Percentiles rank a stretch among this genome's conserved stretches.
Conservation (phyloP, 2,797 vertebrate genomes). For the Gephyroberyx darwinii region DNA sequence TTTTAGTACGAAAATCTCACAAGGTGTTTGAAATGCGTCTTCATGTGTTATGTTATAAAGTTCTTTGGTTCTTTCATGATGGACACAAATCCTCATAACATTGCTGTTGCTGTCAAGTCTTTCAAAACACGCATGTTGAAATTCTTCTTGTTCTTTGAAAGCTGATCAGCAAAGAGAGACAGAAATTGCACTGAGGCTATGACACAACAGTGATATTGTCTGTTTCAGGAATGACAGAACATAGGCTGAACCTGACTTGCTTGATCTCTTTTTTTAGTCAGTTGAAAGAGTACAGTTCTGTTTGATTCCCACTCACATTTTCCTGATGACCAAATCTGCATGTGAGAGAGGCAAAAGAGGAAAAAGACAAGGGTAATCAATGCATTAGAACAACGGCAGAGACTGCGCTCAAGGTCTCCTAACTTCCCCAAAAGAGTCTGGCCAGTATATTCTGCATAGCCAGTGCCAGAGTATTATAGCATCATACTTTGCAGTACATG, state of each 20-base stretch:
- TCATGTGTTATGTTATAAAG: too few species aligned
- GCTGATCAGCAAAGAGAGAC: constrained; percentile 5
- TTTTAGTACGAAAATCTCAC: too few species aligned
- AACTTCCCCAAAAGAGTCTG: constrained; percentile 45
- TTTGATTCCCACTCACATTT: constrained; percentile 61
- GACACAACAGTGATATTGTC: constrained; percentile 8
- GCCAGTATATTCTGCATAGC: constrained; percentile 41
- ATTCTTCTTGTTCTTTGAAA: not conserved
- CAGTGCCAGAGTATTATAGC: constrained; percentile 44
- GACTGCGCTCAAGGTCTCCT: constrained; percentile 49
- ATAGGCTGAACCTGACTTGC: constrained; percentile 35
- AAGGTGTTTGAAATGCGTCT: too few species aligned
- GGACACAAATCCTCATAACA: too few species aligned
- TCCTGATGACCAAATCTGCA: constrained; percentile 56
- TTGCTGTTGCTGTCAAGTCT: too few species aligned
- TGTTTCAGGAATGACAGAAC: constrained; percentile 4
- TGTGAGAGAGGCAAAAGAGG: constrained; percentile 44
- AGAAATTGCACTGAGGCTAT: not conserved
- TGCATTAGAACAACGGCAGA: constrained; percentile 51
- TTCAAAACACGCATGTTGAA: not conserved
- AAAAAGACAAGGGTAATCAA: constrained; percentile 44
- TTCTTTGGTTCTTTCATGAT: too few species aligned
- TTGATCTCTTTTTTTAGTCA: constrained; percentile 62
- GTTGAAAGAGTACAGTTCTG: constrained; percentile 50
- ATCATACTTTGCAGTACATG: constrained; percentile 5